Percentiles rank a stretch among this genome's conserved stretches.
These are phyloP conservation scores for Rapana venosa DNA, from an alignment of 2,888 invertebrate genomes.

Conservation along the genomic window DNA sequence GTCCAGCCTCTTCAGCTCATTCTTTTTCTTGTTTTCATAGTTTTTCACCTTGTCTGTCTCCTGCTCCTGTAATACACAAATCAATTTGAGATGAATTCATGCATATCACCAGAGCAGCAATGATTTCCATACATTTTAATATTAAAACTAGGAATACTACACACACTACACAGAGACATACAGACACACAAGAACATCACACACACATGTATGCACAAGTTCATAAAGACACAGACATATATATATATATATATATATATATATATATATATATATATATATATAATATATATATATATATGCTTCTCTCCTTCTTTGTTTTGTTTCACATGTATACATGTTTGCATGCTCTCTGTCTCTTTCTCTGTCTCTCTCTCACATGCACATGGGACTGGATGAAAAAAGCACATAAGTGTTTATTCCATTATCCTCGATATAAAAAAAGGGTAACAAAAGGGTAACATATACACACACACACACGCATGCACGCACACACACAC, in stretches of 20 bases:
- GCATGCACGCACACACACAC: too few relatives aligned
- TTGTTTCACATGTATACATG: not conserved
- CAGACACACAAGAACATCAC: too few relatives aligned
- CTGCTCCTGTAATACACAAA: slow-evolving; percentile 20
- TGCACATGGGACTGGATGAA: too few relatives aligned
- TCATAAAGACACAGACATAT: not conserved
- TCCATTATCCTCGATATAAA: too few relatives aligned
- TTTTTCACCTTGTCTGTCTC: slow-evolving; percentile 33
- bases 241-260: not conserved
- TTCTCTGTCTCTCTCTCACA: too few relatives aligned
- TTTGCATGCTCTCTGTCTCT: too few relatives aligned
- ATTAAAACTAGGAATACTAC: too few relatives aligned
- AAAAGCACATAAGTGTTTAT: too few relatives aligned
- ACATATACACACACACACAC: too few relatives aligned
- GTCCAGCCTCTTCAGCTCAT: slow-evolving; percentile 36
- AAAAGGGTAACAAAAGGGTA: too few relatives aligned
- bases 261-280: not conserved
- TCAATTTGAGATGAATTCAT: not conserved
- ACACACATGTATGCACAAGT: not conserved
- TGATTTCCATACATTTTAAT: not conserved
- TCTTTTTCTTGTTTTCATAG: slow-evolving; percentile 34
- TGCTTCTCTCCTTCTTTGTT: not conserved
- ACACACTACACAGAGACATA: too few relatives aligned
- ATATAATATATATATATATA: not conserved
- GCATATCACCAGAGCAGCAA: not conserved